Evolutionary conservation across 2,888 invertebrate species (phyloP), one percentile per base, ranked within the genome.

Genomic region (Lomographa bimaculata): DNA sequence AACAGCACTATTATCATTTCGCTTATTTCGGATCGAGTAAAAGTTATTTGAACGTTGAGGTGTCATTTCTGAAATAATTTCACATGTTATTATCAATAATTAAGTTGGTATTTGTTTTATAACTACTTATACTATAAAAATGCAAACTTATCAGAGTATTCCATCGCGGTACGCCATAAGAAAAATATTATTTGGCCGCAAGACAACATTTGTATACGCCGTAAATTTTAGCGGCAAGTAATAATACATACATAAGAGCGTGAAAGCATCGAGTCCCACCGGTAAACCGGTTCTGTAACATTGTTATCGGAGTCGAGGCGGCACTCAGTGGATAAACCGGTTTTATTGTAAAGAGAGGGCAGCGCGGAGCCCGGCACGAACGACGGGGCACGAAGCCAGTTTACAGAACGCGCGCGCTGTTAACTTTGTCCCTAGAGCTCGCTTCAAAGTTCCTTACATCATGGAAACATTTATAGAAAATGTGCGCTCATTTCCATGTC

Each of bases 391-490:
- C 53, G 47, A 54, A 53, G 54, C 51, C 54, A 53, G 56, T 60
- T 44, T 28, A 48, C 47, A 45, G 46, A 48, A 38, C 26, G 34
- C 34, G 50, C 38, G 24, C 23, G 32, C 19, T 30, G 29, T 24
- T 29, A 14, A n/a, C 21, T 20, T 7, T 21, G 39, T 10, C 7
- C 25, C 12, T 18, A 11, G 14, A 12, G 23, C 9, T 14, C 11
- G 18, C 32, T n/a, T 11, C 9, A 9, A 7, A 12, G 24, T n/a
- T 19, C 14, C 11, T 25, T 32, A 30, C 29, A 37, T 14, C 21
- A 86, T 86, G 86, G 79, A 85, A 57, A 60, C 62, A 28, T 81
- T 86, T 36, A 86, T 87, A 60, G 79, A 81, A 60, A 69, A 71
- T 7, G 84, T 87, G 5, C 74, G 85, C 21, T 52, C 60, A 8